Conservation (phyloP, 2,797 vertebrate species). For the Syngnathus rostellatus region DNA sequence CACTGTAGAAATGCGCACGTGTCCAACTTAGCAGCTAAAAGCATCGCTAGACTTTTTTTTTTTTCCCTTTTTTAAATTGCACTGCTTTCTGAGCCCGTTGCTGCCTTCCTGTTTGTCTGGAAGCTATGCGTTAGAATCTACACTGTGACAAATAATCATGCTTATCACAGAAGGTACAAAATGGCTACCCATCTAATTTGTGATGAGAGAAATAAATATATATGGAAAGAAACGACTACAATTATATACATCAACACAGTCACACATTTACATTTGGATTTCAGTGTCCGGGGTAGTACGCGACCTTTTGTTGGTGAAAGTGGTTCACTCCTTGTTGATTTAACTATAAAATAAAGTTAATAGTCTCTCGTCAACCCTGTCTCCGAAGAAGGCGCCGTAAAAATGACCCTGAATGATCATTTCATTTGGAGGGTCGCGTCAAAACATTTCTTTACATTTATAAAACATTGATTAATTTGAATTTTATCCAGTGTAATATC, state of each 20-base stretch:
- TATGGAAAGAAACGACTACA: slow-evolving; percentile 63
- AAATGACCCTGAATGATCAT: slow-evolving; percentile 59
- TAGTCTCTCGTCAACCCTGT: slow-evolving; percentile 65
- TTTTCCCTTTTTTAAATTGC: slow-evolving; percentile 31
- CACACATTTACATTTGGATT: slow-evolving; percentile 69
- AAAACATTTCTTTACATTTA: slow-evolving; percentile 1
- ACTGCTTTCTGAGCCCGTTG: slow-evolving; percentile 13
- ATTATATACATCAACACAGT: slow-evolving; percentile 54
- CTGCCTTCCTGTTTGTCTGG: slow-evolving; percentile 9
- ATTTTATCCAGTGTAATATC: slow-evolving; percentile 46
- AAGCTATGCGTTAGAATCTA: slow-evolving; percentile 32
- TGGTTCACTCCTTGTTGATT: slow-evolving; percentile 39
- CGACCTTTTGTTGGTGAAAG: slow-evolving; percentile 34
- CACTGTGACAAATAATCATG: slow-evolving; percentile 27
- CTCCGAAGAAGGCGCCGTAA: slow-evolving; percentile 54
- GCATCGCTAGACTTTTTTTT: slow-evolving; percentile 40
- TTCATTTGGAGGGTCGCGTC: slow-evolving; percentile 21
- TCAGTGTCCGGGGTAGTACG: slow-evolving; percentile 14
- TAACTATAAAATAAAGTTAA: slow-evolving; percentile 37
- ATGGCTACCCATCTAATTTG: slow-evolving; percentile 62
- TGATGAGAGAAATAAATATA: slow-evolving; percentile 55
- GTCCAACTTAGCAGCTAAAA: slow-evolving; percentile 37
- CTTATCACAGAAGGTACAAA: slow-evolving; percentile 66
- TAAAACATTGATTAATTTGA: slow-evolving; percentile 10
- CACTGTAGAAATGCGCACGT: slow-evolving; percentile 57